Evolutionary conservation across 2,888 invertebrate genomes (phyloP).

Genomic region (Nymphalis c-album): DNA sequence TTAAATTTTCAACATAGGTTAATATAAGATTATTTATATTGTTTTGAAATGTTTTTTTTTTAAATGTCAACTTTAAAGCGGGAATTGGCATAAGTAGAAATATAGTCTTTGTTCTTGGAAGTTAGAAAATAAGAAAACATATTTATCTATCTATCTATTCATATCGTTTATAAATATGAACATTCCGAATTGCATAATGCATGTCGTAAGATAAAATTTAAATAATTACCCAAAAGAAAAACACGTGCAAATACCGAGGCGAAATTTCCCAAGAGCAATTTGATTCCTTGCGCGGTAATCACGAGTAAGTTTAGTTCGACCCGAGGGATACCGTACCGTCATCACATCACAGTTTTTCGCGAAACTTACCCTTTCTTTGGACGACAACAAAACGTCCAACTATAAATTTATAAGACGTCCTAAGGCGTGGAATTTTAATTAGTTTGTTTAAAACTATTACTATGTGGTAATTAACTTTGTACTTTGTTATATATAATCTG

Average conservation of each 20-base stretch:
- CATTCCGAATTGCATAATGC: neutral
- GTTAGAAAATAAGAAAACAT: too few relatives aligned
- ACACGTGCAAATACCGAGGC: neutral
- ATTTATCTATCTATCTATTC: too few relatives aligned
- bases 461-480: neutral
- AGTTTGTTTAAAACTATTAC: slow-evolving; percentile 9
- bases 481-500: too few relatives aligned
- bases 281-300: slow-evolving; percentile 13
- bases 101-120: too few relatives aligned
- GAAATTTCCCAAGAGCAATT: slow-evolving; percentile 8
- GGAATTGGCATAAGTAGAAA: too few relatives aligned
- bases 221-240: slow-evolving; percentile 10
- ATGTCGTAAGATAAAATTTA: neutral
- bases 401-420: slow-evolving; percentile 18
- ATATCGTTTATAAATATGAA: too few relatives aligned
- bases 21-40: too few relatives aligned
- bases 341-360: slow-evolving; percentile 31
- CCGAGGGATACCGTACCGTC: slow-evolving; percentile 20
- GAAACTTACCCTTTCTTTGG: slow-evolving; percentile 18
- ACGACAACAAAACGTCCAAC: slow-evolving; percentile 21
- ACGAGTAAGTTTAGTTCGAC: slow-evolving; percentile 17
- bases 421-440: slow-evolving; percentile 32
- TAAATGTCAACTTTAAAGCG: too few relatives aligned
- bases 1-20: too few relatives aligned
- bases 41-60: too few relatives aligned